Evolutionary conservation across 2,113 vertebrate genomes (phyloP), one percentile per base, ranked within the genome.

Genomic region (Lagenorhynchus albirostris): DNA sequence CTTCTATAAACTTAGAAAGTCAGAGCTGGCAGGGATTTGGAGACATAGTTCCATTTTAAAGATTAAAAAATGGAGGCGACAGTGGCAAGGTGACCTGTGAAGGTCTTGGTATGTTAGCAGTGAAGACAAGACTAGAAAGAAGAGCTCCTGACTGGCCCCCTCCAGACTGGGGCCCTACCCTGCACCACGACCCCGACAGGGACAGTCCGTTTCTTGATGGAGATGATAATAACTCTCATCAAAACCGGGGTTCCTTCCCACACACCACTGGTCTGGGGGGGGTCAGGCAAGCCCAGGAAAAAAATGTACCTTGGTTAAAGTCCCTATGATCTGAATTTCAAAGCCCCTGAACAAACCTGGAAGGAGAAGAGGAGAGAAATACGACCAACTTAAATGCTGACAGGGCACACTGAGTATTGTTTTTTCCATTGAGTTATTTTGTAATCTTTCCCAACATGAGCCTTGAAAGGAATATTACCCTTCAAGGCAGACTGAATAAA

Each of bases 181-280:
- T 60, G 21, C 9, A 18, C 14, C 29, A 5, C 55, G 55, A 8
- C 2, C 18, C 14, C 6, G 1, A 33, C 0, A 6, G 31, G 15
- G 29, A 33, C 15, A 5, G 41, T 26, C n/a, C 38, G 47, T 31
- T 58, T 80, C 58, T 18, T 29, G 50, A 29, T 38, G 31, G 38
- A 18, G 67, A 55, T 6, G 20, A 33, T 47, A 23, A 25, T 15
- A 36, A 38, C 2, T 10, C 20, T 18, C 10, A 21, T 2, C 5
- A 44, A 62, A 74, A 7, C 62, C 2, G 1, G 38, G 79, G 36
- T 8, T 76, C 41, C 87, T 88, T 83, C 47, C 76, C 41, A 47
- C 1, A 41, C 21, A 63, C 11, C 31, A 4, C 1, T 17, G 47
- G 2, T 74, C 90, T 44, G 18, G 47, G 44, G 47, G 44, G 15